Conservation (phyloP, 2,888 invertebrate genomes). For the Sminthurides aquaticus region DNA sequence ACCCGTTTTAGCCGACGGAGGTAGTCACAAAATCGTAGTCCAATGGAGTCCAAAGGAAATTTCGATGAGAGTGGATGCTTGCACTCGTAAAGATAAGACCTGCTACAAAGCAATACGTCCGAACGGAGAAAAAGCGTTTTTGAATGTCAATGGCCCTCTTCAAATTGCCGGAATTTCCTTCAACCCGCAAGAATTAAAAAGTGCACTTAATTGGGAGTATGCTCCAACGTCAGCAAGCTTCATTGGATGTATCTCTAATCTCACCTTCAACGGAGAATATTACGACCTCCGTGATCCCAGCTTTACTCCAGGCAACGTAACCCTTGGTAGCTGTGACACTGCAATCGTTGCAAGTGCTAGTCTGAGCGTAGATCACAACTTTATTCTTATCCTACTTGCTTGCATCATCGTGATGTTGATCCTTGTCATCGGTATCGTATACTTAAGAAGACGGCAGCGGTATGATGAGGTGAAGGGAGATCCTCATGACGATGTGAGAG, state of each 20-base stretch:
- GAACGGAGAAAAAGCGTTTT: conserved; percentile 62
- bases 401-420: conserved; percentile 77
- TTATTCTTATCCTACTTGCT: conserved; percentile 80
- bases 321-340: conserved; percentile 54
- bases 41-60: conserved; percentile 49
- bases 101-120: conserved; percentile 47
- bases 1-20: conserved; percentile 70
- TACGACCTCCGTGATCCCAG: conserved; percentile 81
- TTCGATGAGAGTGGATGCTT: conserved; percentile 40
- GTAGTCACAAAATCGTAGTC: conserved; percentile 79
- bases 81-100: conserved; percentile 27
- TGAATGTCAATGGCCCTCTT: conserved; percentile 77
- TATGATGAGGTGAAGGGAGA: conserved; percentile 77
- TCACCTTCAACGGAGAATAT: conserved; percentile 74
- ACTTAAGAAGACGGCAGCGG: conserved; percentile 69
- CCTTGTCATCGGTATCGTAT: conserved; percentile 80
- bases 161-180: conserved; percentile 57
- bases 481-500: conserved; percentile 83
- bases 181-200: conserved; percentile 28
- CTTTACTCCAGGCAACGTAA: conserved; percentile 61
- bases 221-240: conserved; percentile 65
- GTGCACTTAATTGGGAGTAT: conserved; percentile 31
- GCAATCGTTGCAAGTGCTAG: conserved; percentile 51
- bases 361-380: conserved; percentile 76
- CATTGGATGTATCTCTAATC: conserved; percentile 82